Percentiles rank a stretch among this genome's conserved stretches.
Conservation (phyloP, 1,140 invertebrate species). For the Acromyrmex echinatior region DNA sequence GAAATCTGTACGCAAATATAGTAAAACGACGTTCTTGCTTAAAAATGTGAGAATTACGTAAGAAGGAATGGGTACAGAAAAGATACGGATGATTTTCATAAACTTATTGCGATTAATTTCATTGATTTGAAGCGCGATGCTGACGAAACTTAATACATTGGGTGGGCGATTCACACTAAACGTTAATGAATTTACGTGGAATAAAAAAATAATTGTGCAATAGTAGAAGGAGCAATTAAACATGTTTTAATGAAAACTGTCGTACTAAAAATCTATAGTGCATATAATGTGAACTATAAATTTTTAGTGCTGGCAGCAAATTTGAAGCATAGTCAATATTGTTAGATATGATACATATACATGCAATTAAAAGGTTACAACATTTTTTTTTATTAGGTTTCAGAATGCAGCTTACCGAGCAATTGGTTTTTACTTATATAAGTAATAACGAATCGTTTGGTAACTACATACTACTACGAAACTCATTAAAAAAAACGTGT, state of each 20-base stretch:
- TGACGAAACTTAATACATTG: neutral
- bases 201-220: neutral
- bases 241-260: neutral
- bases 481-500: no score
- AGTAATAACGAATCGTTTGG: no score
- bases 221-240: neutral
- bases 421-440: no score
- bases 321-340: no score
- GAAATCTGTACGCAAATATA: neutral
- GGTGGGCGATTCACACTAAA: no score
- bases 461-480: no score
- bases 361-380: no score
- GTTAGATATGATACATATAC: no score
- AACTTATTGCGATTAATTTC: neutral
- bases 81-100: conserved; percentile 28
- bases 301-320: no score
- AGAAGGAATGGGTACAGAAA: neutral
- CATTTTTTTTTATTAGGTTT: no score
- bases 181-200: neutral
- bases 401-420: no score
- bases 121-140: neutral
- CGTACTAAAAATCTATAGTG: neutral
- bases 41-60: neutral
- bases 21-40: neutral
- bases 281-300: no score